Conservation (phyloP, 2,797 vertebrate genomes). For the Ctenopoma kingsleyae region DNA sequence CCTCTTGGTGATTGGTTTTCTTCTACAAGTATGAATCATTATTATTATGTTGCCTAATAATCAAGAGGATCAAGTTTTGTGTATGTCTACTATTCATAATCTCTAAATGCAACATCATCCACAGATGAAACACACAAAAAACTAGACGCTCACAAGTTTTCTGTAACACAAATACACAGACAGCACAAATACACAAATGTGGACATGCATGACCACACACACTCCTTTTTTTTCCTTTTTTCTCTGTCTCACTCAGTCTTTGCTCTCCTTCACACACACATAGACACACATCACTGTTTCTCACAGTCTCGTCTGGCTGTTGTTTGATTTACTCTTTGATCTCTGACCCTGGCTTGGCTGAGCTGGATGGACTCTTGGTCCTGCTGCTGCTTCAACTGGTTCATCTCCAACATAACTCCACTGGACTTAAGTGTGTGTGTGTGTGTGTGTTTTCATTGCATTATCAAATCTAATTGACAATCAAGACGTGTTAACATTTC, state of each 20-base stretch:
- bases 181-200: conserved; percentile 50
- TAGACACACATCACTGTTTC: conserved; percentile 61
- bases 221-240: neutral
- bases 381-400: conserved; percentile 61
- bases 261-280: conserved; percentile 21
- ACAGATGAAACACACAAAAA: conserved; percentile 36
- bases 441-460: conserved; percentile 1
- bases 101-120: conserved; percentile 50
- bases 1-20: conserved; percentile 38
- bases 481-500: conserved; percentile 2
- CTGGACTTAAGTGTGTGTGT: conserved; percentile 21
- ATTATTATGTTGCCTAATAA: conserved; percentile 66
- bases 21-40: conserved; percentile 52
- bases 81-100: conserved; percentile 45
- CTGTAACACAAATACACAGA: conserved; percentile 56
- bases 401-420: conserved; percentile 45
- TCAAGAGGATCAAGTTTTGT: conserved; percentile 62
- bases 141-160: conserved; percentile 32
- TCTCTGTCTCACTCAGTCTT: neutral
- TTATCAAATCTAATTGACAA: conserved; percentile 6
- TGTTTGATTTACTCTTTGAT: conserved; percentile 76
- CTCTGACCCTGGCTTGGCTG: conserved; percentile 67
- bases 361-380: conserved; percentile 74
- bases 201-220: conserved; percentile 30
- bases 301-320: conserved; percentile 75